Percentiles rank a stretch among this genome's conserved stretches.
These are phyloP conservation scores for Lampris megalopsis DNA, from an alignment of 2,113 vertebrate species.

Conservation along the genomic window DNA sequence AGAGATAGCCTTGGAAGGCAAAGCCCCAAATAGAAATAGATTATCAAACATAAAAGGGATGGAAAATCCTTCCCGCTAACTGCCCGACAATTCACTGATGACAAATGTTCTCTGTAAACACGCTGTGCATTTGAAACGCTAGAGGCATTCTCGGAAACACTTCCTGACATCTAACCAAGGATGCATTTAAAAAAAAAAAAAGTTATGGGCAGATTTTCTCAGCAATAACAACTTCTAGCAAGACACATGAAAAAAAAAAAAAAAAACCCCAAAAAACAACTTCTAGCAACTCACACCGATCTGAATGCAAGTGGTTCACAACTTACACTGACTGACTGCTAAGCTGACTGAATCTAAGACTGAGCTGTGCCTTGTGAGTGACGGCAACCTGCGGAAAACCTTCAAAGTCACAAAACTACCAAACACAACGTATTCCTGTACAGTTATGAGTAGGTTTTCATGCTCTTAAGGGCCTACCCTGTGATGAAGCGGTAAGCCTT, in stretches of 20 bases:
- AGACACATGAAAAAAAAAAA: constrained; percentile 22
- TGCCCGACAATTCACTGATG: constrained; percentile 11
- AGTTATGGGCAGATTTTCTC: constrained; percentile 17
- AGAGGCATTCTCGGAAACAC: constrained; percentile 10
- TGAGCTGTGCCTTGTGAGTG: not conserved
- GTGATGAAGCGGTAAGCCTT: constrained; percentile 12
- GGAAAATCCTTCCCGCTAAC: not conserved
- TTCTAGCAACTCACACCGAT: constrained; percentile 45
- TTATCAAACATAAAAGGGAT: constrained; percentile 7
- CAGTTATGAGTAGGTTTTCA: constrained; percentile 45
- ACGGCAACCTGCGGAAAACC: constrained; percentile 26
- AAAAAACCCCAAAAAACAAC: constrained; percentile 19
- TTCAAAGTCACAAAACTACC: constrained; percentile 63
- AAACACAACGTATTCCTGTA: constrained; percentile 38
- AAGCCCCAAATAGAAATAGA: not conserved
- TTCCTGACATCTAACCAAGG: constrained; percentile 29
- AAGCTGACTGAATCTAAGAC: not conserved
- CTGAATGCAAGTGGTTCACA: constrained; percentile 39
- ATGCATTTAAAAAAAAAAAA: constrained; percentile 36
- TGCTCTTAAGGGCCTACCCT: constrained; percentile 43
- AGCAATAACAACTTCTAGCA: constrained; percentile 43
- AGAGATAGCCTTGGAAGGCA: not conserved
- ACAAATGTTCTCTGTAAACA: constrained; percentile 16
- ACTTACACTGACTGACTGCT: constrained; percentile 37
- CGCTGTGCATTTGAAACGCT: constrained; percentile 18